Conservation (phyloP, 2,113 vertebrate species). For the Psilopsiagon aurifrons region DNA sequence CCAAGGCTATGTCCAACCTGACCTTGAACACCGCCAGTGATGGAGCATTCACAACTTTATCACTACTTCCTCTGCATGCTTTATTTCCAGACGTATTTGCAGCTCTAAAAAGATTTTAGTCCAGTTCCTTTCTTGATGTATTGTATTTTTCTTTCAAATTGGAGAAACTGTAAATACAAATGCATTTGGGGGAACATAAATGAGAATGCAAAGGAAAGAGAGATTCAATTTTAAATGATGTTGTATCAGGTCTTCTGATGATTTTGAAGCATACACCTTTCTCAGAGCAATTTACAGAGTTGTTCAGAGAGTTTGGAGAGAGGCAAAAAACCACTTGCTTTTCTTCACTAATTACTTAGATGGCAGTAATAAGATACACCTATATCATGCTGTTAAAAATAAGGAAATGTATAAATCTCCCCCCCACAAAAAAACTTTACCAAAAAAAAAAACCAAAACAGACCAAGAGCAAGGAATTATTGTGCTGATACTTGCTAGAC, state of each 20-base stretch:
- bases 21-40: too few relatives aligned
- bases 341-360: background rate
- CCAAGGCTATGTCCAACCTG: too few relatives aligned
- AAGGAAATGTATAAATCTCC: background rate
- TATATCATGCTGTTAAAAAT: background rate
- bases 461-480: background rate
- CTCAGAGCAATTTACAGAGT: background rate
- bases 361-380: background rate
- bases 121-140: background rate
- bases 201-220: background rate
- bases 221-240: background rate
- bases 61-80: background rate
- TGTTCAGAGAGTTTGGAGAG: background rate
- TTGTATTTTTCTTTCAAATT: background rate
- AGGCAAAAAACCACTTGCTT: background rate
- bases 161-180: background rate
- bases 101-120: background rate
- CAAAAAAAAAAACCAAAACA: rapidly evolving
- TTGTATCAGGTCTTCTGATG: background rate
- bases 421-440: rapidly evolving
- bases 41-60: too few relatives aligned
- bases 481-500: background rate
- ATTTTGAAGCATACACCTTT: background rate
- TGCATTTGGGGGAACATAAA: background rate
- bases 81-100: background rate